Evolutionary conservation across 2,888 invertebrate genomes (phyloP), one percentile per base, ranked within the genome.

Genomic region (Abrostola triplasia): DNA sequence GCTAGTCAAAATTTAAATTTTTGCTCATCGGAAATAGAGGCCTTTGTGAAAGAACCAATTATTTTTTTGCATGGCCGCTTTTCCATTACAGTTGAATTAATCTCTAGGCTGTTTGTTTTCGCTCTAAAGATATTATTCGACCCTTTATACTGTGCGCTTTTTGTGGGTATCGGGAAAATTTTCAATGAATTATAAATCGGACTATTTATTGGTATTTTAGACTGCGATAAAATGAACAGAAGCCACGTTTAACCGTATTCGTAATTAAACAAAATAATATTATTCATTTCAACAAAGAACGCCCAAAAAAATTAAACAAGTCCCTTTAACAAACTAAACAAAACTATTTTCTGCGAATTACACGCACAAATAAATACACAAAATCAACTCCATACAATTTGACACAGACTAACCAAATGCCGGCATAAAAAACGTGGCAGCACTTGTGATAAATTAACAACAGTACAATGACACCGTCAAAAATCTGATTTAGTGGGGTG

Each of bases 41-140:
- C 84, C 85, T 88, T 91, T 91, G 89, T 88, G 80, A 73, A 80
- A 64, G 87, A 88, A 87, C 88, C 92, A 92, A 93, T 92, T 92
- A 92, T 92, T 91, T 92, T 92, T 92, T 88, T 91, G 89, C 89
- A 90, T 89, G 91, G 84, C 83, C 83, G 91, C 81, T 74, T 89
- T 88, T 85, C 83, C 84, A 90, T 91, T 89, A 88, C 91, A 88
- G 88, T 80, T 82, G 88, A 87, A 88, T 90, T 89, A 86, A 84
- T 88, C 81, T 82, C 76, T 80, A 79, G 85, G 81, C 83, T 77
- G 88, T 86, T 90, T 89, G 88, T 89, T 87, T 82, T 86, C 83
- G 76, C 78, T 76, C 77, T 78, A 76, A 83, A 84, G 84, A 85
- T 83, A 86, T 84, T 82, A 81, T 76, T 73, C 74, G 67, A 72